Conservation (phyloP, 2,888 invertebrate genomes). For the Dinocampus coccinellae region DNA sequence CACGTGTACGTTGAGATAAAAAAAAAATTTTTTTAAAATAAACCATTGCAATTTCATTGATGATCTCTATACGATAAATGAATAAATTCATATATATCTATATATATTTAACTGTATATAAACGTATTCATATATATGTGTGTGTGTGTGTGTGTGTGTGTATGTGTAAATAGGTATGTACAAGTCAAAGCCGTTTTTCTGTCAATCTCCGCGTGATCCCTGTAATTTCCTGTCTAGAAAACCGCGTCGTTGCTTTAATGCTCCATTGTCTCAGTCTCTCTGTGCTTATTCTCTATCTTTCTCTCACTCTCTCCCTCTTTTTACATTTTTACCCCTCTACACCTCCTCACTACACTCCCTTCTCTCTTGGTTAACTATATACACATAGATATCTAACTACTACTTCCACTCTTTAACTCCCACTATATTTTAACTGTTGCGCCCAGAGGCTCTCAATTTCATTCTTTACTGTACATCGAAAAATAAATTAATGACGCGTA, state of each 20-base stretch:
- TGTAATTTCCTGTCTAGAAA: constrained; percentile 69
- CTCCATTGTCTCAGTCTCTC: constrained; percentile 66
- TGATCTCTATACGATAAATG: too few species aligned
- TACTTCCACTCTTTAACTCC: constrained; percentile 54
- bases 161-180: constrained; percentile 43
- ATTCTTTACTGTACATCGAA: neutral
- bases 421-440: constrained; percentile 56
- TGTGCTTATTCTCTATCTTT: constrained; percentile 24
- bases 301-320: neutral
- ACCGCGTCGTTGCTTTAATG: constrained; percentile 67
- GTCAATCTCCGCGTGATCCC: constrained; percentile 69
- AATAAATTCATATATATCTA: constrained; percentile 11
- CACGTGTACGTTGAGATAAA: too few species aligned
- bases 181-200: constrained; percentile 64
- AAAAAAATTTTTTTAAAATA: too few species aligned
- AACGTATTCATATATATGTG: constrained; percentile 26
- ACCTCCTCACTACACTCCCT: constrained; percentile 37
- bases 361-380: constrained; percentile 45
- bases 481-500: neutral
- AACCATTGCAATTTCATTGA: too few species aligned
- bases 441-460: constrained; percentile 60
- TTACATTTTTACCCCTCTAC: constrained; percentile 15
- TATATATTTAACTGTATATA: neutral
- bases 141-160: constrained; percentile 22
- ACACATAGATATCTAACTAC: constrained; percentile 44